Conservation (phyloP, 1,140 invertebrate genomes). For the Zaprionus ornatus region DNA sequence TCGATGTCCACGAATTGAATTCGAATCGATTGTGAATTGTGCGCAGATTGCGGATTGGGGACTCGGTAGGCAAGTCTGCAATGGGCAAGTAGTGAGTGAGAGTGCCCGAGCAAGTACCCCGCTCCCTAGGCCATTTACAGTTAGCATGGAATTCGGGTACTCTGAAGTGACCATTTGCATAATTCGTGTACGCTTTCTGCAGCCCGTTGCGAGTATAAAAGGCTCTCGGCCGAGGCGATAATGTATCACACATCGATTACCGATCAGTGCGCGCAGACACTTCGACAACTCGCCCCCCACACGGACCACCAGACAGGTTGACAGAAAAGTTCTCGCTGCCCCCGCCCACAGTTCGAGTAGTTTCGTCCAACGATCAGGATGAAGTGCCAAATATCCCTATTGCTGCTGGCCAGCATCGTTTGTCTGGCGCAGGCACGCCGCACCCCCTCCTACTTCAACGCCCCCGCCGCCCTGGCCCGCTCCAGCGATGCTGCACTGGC, state of each 20-base stretch:
- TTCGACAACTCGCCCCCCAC: conserved; percentile 1
- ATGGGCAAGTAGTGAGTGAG: not conserved
- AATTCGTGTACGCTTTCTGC: conserved; percentile 18
- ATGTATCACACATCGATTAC: conserved; percentile 79
- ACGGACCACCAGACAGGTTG: not conserved
- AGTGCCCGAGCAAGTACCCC: not conserved
- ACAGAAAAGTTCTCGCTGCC: conserved; percentile 60
- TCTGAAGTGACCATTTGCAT: conserved; percentile 40
- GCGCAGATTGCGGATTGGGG: not conserved
- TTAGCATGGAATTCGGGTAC: conserved; percentile 40
- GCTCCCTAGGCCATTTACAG: conserved; percentile 44
- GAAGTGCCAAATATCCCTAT: conserved; percentile 36
- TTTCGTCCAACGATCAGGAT: conserved; percentile 34
- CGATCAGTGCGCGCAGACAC: conserved; percentile 64
- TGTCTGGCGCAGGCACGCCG: conserved; percentile 21
- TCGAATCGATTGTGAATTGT: conserved; percentile 58
- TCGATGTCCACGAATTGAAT: conserved; percentile 47
- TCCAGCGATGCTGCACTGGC: conserved; percentile 30
- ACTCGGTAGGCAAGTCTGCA: conserved; percentile 15
- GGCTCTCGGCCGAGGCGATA: conserved; percentile 41
- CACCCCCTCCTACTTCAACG: conserved; percentile 20
- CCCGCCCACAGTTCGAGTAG: conserved; percentile 49
- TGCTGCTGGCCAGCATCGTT: conserved; percentile 33
- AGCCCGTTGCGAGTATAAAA: conserved; percentile 64
- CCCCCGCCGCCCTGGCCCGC: conserved; percentile 31